These are phyloP conservation scores for Drosophila barbarae DNA, from an alignment of 2,888 invertebrate species.

Conservation along the genomic window DNA sequence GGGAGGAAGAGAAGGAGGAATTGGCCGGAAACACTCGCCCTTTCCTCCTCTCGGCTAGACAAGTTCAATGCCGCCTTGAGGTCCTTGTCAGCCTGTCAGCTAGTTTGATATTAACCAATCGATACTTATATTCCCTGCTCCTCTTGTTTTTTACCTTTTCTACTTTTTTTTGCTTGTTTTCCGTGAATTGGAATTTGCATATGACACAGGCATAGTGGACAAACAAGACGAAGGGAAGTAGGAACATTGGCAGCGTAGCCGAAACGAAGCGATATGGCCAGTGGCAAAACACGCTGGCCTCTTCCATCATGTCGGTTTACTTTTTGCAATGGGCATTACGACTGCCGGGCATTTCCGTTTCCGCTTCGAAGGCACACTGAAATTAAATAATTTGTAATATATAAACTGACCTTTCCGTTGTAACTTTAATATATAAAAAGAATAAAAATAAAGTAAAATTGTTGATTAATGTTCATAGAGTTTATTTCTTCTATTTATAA, in stretches of 20 bases:
- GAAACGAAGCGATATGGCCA: conserved; percentile 16
- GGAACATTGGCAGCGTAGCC: conserved; percentile 3
- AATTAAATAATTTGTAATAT: conserved; percentile 6
- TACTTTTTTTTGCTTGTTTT: conserved; percentile 18
- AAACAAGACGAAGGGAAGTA: conserved; percentile 7
- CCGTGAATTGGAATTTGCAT: conserved; percentile 43
- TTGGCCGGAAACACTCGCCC: conserved; percentile 17
- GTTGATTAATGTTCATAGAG: too few species aligned
- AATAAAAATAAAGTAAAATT: too few species aligned
- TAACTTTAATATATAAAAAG: background rate
- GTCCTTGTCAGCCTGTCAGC: conserved; percentile 63
- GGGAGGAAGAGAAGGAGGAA: background rate
- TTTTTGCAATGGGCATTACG: conserved; percentile 29
- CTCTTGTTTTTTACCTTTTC: conserved; percentile 15
- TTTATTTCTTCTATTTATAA: too few species aligned
- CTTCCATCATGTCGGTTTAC: conserved; percentile 13
- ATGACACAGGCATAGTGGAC: conserved; percentile 15
- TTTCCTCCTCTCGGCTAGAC: conserved; percentile 37
- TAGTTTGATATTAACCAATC: conserved; percentile 65
- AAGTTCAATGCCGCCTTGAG: conserved; percentile 65
- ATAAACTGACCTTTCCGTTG: conserved; percentile 5
- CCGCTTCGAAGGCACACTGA: conserved; percentile 48
- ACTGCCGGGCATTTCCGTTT: conserved; percentile 63
- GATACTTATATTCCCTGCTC: conserved; percentile 61
- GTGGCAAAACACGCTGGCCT: conserved; percentile 19